Evolutionary conservation across 2,113 vertebrate species (phyloP).

Genomic region (Picathartes gymnocephalus): DNA sequence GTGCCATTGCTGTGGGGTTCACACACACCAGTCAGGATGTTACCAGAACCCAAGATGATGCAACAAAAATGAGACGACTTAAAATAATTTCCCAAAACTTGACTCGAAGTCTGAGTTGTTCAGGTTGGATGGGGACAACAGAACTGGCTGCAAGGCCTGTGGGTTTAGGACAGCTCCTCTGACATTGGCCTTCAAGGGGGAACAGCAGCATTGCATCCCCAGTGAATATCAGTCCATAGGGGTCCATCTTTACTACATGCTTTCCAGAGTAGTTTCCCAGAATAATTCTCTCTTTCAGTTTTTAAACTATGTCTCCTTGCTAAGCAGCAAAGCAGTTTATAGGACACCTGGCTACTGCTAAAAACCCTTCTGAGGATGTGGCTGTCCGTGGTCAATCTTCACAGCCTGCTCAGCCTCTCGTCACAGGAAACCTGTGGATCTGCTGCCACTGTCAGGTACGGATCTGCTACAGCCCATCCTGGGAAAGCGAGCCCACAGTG

Average conservation of each 20-base stretch:
- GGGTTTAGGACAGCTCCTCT: background rate
- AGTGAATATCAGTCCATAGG: background rate
- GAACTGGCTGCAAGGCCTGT: background rate
- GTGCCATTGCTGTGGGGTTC: background rate
- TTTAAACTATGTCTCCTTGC: background rate
- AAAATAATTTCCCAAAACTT: background rate
- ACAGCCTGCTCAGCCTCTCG: background rate
- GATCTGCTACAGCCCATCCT: slow-evolving; percentile 5
- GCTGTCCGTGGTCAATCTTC: background rate
- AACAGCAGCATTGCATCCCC: background rate
- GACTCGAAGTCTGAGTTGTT: background rate
- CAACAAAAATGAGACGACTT: background rate
- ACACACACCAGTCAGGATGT: background rate
- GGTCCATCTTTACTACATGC: background rate
- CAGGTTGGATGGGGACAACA: background rate
- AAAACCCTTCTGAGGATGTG: background rate
- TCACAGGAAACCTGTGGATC: slow-evolving; percentile 25
- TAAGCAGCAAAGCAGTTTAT: background rate
- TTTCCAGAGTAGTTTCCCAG: background rate
- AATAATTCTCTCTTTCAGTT: background rate
- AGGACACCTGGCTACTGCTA: background rate
- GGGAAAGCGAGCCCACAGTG: slow-evolving; percentile 16
- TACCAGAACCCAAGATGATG: background rate
- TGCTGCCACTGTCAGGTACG: slow-evolving; percentile 8
- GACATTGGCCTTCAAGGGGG: background rate